phyloP scores from a whole-genome alignment of 1,140 invertebrate genomes.

The Manduca sexta region DNA sequence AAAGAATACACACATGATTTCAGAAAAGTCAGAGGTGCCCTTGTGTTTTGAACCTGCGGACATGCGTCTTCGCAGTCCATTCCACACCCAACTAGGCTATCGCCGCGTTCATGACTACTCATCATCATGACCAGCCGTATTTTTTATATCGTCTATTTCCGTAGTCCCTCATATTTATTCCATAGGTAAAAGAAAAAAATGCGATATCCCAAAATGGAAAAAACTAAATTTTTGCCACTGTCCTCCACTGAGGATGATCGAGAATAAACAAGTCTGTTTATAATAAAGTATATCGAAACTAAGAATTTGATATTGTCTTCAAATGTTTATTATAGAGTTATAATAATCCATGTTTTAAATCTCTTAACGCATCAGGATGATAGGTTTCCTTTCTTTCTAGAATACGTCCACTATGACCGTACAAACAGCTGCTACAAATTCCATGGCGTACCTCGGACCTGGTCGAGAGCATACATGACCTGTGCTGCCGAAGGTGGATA shows the following conservation, averaged over 20 bases:
- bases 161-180: too few species aligned
- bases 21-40: too few species aligned
- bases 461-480: conserved; percentile 30
- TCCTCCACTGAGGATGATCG: not conserved
- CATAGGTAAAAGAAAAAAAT: too few species aligned
- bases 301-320: not conserved
- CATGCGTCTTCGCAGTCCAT: too few species aligned
- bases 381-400: conserved; percentile 17
- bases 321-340: not conserved
- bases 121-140: too few species aligned
- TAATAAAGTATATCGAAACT: not conserved
- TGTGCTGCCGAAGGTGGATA: conserved; percentile 48
- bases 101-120: too few species aligned
- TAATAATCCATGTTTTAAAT: not conserved
- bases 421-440: conserved; percentile 51
- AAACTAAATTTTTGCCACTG: not conserved
- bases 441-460: conserved; percentile 30
- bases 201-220: not conserved
- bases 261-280: not conserved
- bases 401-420: conserved; percentile 18
- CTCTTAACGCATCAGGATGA: not conserved
- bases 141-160: too few species aligned
- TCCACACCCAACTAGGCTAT: too few species aligned
- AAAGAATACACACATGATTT: too few species aligned
- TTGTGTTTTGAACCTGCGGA: too few species aligned